Percentiles rank a stretch among this genome's conserved stretches.
phyloP scores from a whole-genome alignment of 2,888 invertebrate species.

The Pandemis corylana region DNA sequence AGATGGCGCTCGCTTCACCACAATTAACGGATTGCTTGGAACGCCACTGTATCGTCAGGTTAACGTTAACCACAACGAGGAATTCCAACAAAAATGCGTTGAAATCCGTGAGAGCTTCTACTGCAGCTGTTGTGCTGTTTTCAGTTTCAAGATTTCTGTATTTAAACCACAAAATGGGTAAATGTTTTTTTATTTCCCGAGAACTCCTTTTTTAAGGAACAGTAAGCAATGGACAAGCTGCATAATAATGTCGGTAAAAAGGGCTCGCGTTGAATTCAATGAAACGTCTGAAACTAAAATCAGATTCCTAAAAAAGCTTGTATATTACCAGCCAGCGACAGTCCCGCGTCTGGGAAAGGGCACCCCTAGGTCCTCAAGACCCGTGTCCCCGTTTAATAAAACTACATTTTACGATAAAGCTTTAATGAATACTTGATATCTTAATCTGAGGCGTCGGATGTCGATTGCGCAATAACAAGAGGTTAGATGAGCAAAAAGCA shows the following conservation, averaged over 20 bases:
- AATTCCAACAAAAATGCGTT: slow-evolving; percentile 19
- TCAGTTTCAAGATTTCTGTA: background rate
- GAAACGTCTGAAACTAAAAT: background rate
- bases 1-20: slow-evolving; percentile 21
- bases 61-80: slow-evolving; percentile 36
- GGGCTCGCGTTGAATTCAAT: background rate
- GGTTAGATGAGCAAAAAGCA: slow-evolving; percentile 82
- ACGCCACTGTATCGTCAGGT: slow-evolving; percentile 37
- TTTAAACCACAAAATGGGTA: background rate
- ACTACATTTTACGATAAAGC: slow-evolving; percentile 42
- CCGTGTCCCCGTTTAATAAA: slow-evolving; percentile 36
- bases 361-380: slow-evolving; percentile 12
- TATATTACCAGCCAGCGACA: background rate
- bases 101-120: background rate
- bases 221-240: too few species aligned
- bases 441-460: slow-evolving; percentile 78
- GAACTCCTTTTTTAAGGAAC: too few species aligned
- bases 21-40: slow-evolving; percentile 39
- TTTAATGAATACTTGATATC: slow-evolving; percentile 75
- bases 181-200: background rate
- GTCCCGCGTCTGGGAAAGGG: background rate
- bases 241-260: background rate
- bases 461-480: slow-evolving; percentile 81
- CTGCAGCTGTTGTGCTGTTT: background rate
- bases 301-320: background rate